Conservation (phyloP, 2,888 invertebrate species). For the Fragum sueziense region DNA sequence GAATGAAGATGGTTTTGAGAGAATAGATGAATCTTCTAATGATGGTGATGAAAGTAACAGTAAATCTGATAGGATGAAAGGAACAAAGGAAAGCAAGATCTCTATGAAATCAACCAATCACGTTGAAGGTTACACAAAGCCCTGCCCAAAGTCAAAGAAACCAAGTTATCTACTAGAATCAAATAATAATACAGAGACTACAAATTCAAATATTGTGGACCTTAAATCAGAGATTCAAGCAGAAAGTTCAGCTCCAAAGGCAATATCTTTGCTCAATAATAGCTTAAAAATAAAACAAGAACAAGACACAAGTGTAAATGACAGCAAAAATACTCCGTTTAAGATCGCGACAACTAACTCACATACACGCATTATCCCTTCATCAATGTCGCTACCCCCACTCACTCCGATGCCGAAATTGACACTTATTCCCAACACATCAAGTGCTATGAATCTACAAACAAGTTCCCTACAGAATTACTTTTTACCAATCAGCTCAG, state of each 20-base stretch:
- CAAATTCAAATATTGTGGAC: constrained; percentile 27
- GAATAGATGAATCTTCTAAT: constrained; percentile 10
- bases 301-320: constrained; percentile 12
- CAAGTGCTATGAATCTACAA: background rate
- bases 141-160: constrained; percentile 56
- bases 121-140: constrained; percentile 39
- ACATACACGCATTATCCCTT: background rate
- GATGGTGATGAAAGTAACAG: constrained; percentile 10
- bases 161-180: constrained; percentile 39
- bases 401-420: constrained; percentile 40
- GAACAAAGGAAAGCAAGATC: constrained; percentile 40
- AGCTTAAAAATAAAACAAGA: constrained; percentile 48
- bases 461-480: background rate
- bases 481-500: constrained; percentile 30
- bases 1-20: constrained; percentile 24
- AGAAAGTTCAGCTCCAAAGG: constrained; percentile 5
- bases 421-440: constrained; percentile 41
- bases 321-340: background rate
- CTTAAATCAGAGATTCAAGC: background rate
- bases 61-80: constrained; percentile 1
- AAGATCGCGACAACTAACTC: background rate
- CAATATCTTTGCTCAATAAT: constrained; percentile 12
- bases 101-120: constrained; percentile 12
- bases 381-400: background rate
- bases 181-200: constrained; percentile 18